These are phyloP conservation scores for Petrolisthes manimaculis DNA, from an alignment of 2,888 invertebrate genomes.

Conservation along the genomic window DNA sequence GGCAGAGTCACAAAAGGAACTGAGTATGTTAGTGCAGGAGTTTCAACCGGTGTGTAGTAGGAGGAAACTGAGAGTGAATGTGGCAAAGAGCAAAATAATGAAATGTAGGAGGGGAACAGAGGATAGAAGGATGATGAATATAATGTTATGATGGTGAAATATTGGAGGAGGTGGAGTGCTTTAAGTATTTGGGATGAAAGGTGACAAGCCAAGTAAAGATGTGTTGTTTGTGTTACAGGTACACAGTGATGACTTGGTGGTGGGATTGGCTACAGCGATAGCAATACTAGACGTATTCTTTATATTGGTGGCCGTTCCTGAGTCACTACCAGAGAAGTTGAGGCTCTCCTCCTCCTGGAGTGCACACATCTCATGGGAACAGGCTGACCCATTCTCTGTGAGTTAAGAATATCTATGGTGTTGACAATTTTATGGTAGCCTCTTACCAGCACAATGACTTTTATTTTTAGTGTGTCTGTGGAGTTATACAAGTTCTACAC, in stretches of 20 bases:
- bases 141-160: too few relatives aligned
- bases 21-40: too few relatives aligned
- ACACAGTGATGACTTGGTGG: constrained; percentile 87
- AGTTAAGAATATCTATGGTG: constrained; percentile 67
- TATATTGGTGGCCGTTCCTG: constrained; percentile 97
- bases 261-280: constrained; percentile 93
- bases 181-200: too few relatives aligned
- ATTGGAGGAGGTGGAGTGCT: too few relatives aligned
- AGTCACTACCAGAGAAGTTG: constrained; percentile 95
- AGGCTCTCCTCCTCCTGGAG: constrained; percentile 80
- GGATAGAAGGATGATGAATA: too few relatives aligned
- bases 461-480: background rate
- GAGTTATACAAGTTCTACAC: too few relatives aligned
- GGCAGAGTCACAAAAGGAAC: too few relatives aligned
- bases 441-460: background rate
- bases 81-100: too few relatives aligned
- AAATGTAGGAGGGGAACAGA: too few relatives aligned
- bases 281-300: constrained; percentile 97
- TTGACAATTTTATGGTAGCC: background rate
- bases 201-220: too few relatives aligned
- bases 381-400: constrained; percentile 96
- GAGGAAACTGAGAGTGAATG: too few relatives aligned
- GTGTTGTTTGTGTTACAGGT: constrained; percentile 73
- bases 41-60: too few relatives aligned
- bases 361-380: constrained; percentile 87